Evolutionary conservation across 2,797 vertebrate species (phyloP).

Genomic region (Chaunax sp.): DNA sequence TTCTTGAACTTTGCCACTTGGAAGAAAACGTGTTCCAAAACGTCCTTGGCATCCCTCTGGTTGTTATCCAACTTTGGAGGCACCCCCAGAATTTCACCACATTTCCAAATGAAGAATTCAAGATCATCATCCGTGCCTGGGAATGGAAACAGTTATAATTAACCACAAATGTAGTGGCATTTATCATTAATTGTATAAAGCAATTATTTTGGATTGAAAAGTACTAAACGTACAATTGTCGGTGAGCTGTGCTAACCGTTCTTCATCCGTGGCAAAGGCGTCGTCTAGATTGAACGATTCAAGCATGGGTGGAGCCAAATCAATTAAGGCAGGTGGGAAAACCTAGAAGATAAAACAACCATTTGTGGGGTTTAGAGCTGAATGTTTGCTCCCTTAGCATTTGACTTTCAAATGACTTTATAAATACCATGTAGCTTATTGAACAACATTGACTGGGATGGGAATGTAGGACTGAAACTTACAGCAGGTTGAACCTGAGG

Average conservation of each 20-base stretch:
- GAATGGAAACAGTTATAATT: neutral
- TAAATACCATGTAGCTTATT: neutral
- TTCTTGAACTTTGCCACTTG: slow-evolving; percentile 99
- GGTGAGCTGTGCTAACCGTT: slow-evolving; percentile 94
- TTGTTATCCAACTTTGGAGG: slow-evolving; percentile 91
- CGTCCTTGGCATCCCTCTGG: slow-evolving; percentile 91
- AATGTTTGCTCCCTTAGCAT: too few relatives aligned
- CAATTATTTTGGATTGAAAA: neutral
- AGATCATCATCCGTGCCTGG: slow-evolving; percentile 95
- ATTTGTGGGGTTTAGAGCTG: neutral
- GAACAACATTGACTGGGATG: neutral
- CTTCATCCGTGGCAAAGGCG: slow-evolving; percentile 95
- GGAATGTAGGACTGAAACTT: slow-evolving; percentile 60
- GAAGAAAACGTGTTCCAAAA: slow-evolving; percentile 95
- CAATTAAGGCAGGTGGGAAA: slow-evolving; percentile 92
- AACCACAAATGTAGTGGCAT: too few relatives aligned
- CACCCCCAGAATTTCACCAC: slow-evolving; percentile 94
- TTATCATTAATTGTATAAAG: too few relatives aligned
- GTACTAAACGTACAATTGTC: slow-evolving; percentile 90
- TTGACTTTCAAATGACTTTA: neutral
- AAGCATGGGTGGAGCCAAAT: slow-evolving; percentile 92
- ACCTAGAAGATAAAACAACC: slow-evolving; percentile 79
- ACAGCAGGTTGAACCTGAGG: slow-evolving; percentile 94
- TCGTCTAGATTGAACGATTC: slow-evolving; percentile 98
- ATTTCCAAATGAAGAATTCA: slow-evolving; percentile 95